These are phyloP conservation scores for Serilophus lunatus DNA, from an alignment of 2,113 vertebrate genomes.

Conservation along the genomic window DNA sequence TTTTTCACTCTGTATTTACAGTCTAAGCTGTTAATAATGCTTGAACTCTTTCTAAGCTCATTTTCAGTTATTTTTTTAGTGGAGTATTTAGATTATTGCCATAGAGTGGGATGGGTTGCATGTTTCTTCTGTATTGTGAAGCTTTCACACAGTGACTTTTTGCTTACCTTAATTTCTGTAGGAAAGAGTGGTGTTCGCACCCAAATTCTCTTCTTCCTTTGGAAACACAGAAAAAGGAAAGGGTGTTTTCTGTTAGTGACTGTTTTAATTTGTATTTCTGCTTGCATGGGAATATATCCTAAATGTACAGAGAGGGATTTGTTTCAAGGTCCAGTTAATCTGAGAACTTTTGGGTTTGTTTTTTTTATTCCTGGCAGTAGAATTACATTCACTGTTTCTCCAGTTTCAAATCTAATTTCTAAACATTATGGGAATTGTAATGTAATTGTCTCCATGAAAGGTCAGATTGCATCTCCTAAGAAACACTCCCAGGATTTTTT, in stretches of 20 bases:
- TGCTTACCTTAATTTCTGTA: background rate
- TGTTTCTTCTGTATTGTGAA: background rate
- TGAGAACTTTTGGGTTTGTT: background rate
- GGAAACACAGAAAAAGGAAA: background rate
- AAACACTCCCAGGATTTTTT: rapidly evolving
- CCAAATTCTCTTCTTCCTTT: background rate
- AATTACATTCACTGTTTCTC: background rate
- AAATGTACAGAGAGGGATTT: background rate
- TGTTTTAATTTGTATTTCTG: background rate
- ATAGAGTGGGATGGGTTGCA: background rate
- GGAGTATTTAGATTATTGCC: background rate
- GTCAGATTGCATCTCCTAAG: background rate
- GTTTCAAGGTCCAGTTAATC: background rate
- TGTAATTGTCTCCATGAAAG: background rate
- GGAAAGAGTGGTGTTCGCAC: background rate
- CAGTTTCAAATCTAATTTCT: background rate
- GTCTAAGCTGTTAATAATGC: background rate
- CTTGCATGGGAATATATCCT: background rate
- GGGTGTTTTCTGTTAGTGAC: background rate
- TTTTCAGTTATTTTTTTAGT: background rate
- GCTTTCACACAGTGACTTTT: background rate
- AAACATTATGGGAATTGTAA: background rate
- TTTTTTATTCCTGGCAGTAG: background rate
- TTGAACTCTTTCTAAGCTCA: background rate
- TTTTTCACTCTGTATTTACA: background rate